phyloP scores from a whole-genome alignment of 2,797 vertebrate genomes.

The Enteromius radiatus region DNA sequence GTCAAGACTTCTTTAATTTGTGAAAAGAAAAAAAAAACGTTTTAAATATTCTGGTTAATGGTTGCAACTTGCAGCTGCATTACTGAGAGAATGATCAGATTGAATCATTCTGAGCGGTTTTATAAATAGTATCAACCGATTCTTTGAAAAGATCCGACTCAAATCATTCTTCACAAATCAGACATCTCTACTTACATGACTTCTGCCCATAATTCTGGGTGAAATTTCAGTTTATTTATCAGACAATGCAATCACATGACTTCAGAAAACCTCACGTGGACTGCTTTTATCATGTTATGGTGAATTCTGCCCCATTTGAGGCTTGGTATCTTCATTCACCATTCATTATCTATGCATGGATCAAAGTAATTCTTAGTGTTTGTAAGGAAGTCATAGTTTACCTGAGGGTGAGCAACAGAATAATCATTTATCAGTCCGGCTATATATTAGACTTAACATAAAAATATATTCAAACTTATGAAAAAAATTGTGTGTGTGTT shows the following conservation, averaged over 20 bases:
- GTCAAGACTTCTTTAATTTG: background rate
- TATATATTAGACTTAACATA: background rate
- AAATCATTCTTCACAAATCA: background rate
- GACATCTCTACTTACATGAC: background rate
- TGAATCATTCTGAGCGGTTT: background rate
- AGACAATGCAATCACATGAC: background rate
- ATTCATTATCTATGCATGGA: background rate
- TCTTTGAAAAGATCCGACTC: constrained; percentile 2
- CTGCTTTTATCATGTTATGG: background rate
- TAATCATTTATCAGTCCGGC: background rate
- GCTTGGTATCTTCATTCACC: background rate
- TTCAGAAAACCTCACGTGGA: background rate
- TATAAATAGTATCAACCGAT: background rate
- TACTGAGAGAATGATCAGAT: background rate
- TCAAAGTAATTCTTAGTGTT: background rate
- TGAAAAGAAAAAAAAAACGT: background rate
- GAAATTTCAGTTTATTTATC: background rate
- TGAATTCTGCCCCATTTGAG: background rate
- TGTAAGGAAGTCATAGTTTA: background rate
- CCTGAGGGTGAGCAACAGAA: background rate
- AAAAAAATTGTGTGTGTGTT: background rate
- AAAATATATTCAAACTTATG: background rate
- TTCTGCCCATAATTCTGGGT: background rate
- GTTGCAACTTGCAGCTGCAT: background rate
- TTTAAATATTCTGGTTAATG: background rate